Evolutionary conservation across 2,888 invertebrate species (phyloP).

Genomic region (Elgonia sp.): DNA sequence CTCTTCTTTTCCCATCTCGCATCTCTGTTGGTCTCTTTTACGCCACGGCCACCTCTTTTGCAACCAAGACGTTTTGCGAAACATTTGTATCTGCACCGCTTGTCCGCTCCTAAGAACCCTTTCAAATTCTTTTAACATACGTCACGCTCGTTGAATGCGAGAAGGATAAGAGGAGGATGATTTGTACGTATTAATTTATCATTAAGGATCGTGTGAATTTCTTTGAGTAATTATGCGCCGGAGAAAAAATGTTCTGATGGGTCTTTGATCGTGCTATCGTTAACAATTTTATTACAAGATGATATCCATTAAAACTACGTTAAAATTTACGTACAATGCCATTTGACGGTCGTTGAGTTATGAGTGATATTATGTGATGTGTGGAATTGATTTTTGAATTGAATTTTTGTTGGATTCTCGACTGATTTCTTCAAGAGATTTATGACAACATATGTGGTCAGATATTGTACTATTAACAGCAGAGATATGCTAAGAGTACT

Average conservation of each 20-base stretch:
- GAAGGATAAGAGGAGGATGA: slow-evolving; percentile 55
- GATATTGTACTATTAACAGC: background rate
- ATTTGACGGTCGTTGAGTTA: slow-evolving; percentile 3
- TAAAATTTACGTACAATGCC: slow-evolving; percentile 12
- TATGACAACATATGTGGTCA: slow-evolving; percentile 1
- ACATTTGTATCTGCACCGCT: slow-evolving; percentile 83
- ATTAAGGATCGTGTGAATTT: slow-evolving; percentile 66
- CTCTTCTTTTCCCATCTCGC: slow-evolving; percentile 76
- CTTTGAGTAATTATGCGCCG: slow-evolving; percentile 59
- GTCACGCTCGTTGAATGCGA: slow-evolving; percentile 64
- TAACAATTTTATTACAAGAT: slow-evolving; percentile 73
- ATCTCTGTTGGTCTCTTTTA: slow-evolving; percentile 57
- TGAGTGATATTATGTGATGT: background rate
- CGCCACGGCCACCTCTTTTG: slow-evolving; percentile 78
- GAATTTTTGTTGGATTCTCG: background rate
- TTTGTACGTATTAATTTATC: slow-evolving; percentile 74
- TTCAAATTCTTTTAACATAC: slow-evolving; percentile 61
- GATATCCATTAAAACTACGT: slow-evolving; percentile 62
- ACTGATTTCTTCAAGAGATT: background rate
- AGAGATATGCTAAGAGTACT: background rate
- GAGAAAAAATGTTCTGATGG: slow-evolving; percentile 10
- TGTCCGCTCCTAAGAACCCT: slow-evolving; percentile 62
- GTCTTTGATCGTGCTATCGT: slow-evolving; percentile 49
- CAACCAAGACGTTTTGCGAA: slow-evolving; percentile 85
- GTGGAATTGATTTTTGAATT: slow-evolving; percentile 13